Evolutionary conservation across 37 sponge, comb jelly and placozoan genomes (phyloP).

Genomic region (Beroe ovata): DNA sequence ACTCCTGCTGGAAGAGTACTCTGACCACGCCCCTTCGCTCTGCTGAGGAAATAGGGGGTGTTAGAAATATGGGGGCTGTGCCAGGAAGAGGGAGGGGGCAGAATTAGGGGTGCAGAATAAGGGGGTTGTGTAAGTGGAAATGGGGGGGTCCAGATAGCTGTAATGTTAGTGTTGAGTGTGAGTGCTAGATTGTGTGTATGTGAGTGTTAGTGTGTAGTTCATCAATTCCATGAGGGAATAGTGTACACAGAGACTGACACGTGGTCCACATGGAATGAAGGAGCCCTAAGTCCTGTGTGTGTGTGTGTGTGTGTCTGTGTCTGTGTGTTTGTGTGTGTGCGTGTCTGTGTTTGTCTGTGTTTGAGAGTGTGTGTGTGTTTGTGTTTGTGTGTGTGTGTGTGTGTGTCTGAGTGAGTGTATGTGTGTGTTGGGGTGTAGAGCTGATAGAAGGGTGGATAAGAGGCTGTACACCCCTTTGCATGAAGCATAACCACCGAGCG

Average conservation of each 20-base stretch:
- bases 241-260: too few relatives aligned
- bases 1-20: not conserved
- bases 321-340: not conserved
- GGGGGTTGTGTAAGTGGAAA: not conserved
- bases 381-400: not conserved
- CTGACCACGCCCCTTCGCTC: conserved; percentile 39
- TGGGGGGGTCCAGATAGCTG: too few relatives aligned
- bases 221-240: too few relatives aligned
- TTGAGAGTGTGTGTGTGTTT: not conserved
- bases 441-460: not conserved
- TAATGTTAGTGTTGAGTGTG: too few relatives aligned
- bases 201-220: too few relatives aligned
- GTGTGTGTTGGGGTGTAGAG: not conserved
- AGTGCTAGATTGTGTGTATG: too few relatives aligned
- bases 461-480: too few relatives aligned
- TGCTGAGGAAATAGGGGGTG: not conserved
- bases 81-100: not conserved
- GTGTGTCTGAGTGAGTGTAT: not conserved
- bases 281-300: too few relatives aligned
- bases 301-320: not conserved
- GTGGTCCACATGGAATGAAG: too few relatives aligned
- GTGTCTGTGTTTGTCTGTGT: not conserved
- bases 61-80: not conserved
- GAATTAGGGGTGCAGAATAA: not conserved
- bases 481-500: too few relatives aligned